Percentiles rank a stretch among this genome's conserved stretches.
Evolutionary conservation across 2,113 vertebrate species (phyloP).

Genomic region (Recurvirostra avosetta): DNA sequence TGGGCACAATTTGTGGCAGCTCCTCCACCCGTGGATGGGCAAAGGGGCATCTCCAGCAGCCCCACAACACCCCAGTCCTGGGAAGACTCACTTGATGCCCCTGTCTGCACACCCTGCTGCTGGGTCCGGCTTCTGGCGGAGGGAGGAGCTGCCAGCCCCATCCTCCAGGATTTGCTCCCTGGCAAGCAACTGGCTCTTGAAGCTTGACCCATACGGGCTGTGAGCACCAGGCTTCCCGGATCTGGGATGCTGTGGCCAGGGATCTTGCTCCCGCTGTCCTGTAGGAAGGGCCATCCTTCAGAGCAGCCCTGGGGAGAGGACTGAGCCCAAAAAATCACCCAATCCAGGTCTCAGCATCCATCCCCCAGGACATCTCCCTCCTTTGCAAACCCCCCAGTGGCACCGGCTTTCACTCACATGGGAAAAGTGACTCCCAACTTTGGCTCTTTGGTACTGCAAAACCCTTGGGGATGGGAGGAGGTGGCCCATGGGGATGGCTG

Average conservation of each 20-base stretch:
- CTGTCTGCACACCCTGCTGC: not conserved
- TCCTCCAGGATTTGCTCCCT: not conserved
- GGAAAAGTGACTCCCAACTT: not conserved
- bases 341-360: rapidly evolving
- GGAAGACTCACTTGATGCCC: not conserved
- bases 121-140: not conserved
- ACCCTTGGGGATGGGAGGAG: rapidly evolving
- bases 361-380: not conserved
- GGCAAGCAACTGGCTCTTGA: not conserved
- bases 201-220: rapidly evolving
- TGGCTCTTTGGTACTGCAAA: not conserved
- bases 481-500: not conserved
- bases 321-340: rapidly evolving
- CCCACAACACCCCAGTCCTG: not conserved
- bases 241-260: rapidly evolving
- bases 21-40: not conserved
- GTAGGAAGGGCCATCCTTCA: not conserved
- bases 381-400: rapidly evolving
- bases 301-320: not conserved
- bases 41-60: not conserved
- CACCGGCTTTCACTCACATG: rapidly evolving
- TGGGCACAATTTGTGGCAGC: too few species aligned
- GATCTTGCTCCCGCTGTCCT: rapidly evolving
- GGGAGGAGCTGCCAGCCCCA: not conserved
- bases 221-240: rapidly evolving